phyloP scores from a whole-genome alignment of 2,888 invertebrate species.

The Nomada flava region DNA sequence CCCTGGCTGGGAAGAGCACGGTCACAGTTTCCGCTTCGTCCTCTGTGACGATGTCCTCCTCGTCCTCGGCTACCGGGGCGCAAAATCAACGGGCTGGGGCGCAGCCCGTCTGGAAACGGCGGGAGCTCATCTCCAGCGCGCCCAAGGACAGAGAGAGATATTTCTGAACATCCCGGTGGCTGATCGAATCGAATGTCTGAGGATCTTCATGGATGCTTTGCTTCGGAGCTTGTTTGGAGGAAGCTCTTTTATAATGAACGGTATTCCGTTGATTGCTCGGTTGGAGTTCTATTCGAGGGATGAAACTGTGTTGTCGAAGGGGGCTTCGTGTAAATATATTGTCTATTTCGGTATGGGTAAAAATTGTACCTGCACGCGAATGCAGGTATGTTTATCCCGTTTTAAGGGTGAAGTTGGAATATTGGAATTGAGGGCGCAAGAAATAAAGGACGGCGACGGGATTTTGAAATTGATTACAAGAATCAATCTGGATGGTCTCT shows the following conservation, averaged over 20 bases:
- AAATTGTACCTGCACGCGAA: background rate
- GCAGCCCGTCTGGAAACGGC: constrained; percentile 89
- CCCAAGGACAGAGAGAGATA: constrained; percentile 83
- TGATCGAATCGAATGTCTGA: constrained; percentile 49
- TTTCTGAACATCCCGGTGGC: constrained; percentile 66
- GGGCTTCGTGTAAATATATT: background rate
- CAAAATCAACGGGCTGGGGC: constrained; percentile 69
- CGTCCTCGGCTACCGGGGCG: constrained; percentile 63
- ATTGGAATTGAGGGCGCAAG: background rate
- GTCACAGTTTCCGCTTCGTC: constrained; percentile 70
- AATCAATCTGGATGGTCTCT: no score
- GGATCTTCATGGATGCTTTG: constrained; percentile 5
- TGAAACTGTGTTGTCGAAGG: background rate
- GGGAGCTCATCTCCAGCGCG: constrained; percentile 93
- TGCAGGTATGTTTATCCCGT: background rate
- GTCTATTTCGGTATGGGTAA: background rate
- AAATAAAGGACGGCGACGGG: background rate
- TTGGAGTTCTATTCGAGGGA: background rate
- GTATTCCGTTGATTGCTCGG: background rate
- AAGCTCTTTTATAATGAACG: no score
- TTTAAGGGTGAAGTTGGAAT: background rate
- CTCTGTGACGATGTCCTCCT: constrained; percentile 71
- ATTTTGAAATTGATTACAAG: no score
- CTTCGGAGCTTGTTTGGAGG: background rate
- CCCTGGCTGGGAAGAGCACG: constrained; percentile 79